These are phyloP conservation scores for Lepidocolaptes lacrymiger DNA, from an alignment of 2,797 vertebrate genomes.

Conservation along the genomic window DNA sequence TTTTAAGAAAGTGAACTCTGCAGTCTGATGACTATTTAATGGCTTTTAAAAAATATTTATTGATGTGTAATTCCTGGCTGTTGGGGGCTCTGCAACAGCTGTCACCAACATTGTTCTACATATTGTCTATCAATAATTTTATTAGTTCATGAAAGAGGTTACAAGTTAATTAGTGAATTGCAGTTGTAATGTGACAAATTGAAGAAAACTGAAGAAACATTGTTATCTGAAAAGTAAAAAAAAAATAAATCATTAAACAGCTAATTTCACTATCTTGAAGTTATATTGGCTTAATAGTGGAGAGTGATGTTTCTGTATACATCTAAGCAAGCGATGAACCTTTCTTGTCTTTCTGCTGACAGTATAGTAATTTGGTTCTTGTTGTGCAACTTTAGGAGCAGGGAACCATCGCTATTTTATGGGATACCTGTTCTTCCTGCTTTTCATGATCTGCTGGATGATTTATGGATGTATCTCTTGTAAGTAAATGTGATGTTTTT, in stretches of 20 bases:
- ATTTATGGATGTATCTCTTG: slow-evolving; percentile 97
- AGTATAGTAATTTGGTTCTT: background rate
- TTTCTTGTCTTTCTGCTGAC: background rate
- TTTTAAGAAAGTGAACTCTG: background rate
- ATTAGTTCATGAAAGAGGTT: background rate
- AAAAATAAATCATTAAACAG: background rate
- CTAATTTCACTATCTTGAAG: background rate
- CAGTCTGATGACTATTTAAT: background rate
- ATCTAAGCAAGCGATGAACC: background rate
- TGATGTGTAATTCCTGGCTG: background rate
- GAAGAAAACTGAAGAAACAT: background rate
- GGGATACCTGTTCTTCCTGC: slow-evolving; percentile 96
- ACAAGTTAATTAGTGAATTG: background rate
- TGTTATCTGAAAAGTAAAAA: background rate
- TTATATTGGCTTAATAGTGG: background rate
- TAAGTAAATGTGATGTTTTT: slow-evolving; percentile 77
- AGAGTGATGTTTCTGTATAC: background rate
- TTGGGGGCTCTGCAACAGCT: background rate
- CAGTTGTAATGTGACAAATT: background rate
- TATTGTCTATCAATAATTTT: background rate
- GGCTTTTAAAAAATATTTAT: background rate
- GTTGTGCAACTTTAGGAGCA: slow-evolving; percentile 84
- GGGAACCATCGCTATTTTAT: slow-evolving; percentile 99
- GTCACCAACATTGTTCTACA: background rate
- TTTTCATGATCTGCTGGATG: slow-evolving; percentile 99